These are phyloP conservation scores for Physocephala rufipes DNA, from an alignment of 2,888 invertebrate genomes.

Conservation along the genomic window DNA sequence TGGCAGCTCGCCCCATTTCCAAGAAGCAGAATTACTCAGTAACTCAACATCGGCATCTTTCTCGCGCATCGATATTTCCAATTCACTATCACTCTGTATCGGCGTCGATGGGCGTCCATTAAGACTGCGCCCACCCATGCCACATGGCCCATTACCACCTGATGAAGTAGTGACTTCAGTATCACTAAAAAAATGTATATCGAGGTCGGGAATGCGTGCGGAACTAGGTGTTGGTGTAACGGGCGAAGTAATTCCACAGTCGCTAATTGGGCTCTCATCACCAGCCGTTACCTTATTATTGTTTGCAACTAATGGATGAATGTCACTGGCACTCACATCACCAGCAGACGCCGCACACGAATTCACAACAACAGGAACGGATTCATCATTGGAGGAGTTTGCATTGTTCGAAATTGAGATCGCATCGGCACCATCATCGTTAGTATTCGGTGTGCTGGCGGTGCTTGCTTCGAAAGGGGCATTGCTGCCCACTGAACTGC, in stretches of 20 bases:
- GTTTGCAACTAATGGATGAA: background rate
- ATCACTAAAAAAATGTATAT: constrained; percentile 92
- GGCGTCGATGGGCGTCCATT: constrained; percentile 82
- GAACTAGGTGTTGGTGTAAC: constrained; percentile 61
- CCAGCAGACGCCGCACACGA: background rate
- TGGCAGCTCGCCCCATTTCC: constrained; percentile 93
- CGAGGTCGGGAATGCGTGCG: constrained; percentile 68
- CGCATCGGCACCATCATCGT: constrained; percentile 56
- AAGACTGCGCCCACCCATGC: constrained; percentile 58
- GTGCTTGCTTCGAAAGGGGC: constrained; percentile 51
- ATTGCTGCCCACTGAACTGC: constrained; percentile 63
- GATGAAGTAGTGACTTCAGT: constrained; percentile 83
- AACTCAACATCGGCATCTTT: constrained; percentile 60
- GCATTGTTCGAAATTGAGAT: constrained; percentile 55
- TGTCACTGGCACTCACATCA: background rate
- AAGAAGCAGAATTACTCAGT: constrained; percentile 68
- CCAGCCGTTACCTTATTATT: constrained; percentile 47
- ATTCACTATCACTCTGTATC: constrained; percentile 93
- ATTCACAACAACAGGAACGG: constrained; percentile 47
- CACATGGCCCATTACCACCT: constrained; percentile 72
- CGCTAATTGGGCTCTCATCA: constrained; percentile 53
- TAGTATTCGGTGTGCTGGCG: constrained; percentile 37
- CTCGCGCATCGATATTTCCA: constrained; percentile 73
- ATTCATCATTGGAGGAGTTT: constrained; percentile 58
- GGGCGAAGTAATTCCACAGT: constrained; percentile 50